Conservation (phyloP, 35 echinoderm and acorn worm species). For the Ptychodera flava region DNA sequence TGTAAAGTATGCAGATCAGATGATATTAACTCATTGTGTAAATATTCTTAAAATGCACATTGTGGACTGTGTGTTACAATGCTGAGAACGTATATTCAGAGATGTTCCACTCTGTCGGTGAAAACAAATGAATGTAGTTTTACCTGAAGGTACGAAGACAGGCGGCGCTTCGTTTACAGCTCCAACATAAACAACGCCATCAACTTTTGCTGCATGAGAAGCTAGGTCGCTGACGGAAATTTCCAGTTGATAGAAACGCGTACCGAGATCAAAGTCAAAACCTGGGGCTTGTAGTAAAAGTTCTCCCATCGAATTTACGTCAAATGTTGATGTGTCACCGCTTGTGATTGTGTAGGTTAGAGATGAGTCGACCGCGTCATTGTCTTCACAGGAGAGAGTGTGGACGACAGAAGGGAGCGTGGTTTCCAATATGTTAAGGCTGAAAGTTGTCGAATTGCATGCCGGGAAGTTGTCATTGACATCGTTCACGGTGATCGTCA, state of each 20-base stretch:
- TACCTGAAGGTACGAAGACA: background rate
- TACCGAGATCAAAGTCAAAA: background rate
- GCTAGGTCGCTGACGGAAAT: background rate
- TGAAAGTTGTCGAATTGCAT: background rate
- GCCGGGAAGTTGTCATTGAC: background rate
- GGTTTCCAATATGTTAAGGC: background rate
- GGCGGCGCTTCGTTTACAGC: background rate
- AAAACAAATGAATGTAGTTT: too few relatives aligned
- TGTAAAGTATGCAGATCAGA: too few relatives aligned
- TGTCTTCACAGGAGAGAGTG: background rate
- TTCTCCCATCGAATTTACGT: background rate
- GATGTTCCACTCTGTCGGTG: too few relatives aligned
- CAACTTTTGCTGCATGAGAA: background rate
- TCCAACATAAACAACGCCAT: background rate
- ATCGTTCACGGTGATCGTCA: background rate
- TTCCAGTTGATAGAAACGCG: background rate
- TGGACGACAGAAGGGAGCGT: background rate
- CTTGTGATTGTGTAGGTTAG: background rate
- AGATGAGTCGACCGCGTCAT: background rate
- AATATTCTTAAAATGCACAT: too few relatives aligned
- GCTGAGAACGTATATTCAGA: too few relatives aligned
- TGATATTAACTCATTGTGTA: too few relatives aligned
- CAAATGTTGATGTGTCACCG: background rate
- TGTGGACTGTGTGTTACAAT: too few relatives aligned
- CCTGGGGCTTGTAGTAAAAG: background rate